phyloP scores from a whole-genome alignment of 2,797 vertebrate genomes.

The Betta splendens region DNA sequence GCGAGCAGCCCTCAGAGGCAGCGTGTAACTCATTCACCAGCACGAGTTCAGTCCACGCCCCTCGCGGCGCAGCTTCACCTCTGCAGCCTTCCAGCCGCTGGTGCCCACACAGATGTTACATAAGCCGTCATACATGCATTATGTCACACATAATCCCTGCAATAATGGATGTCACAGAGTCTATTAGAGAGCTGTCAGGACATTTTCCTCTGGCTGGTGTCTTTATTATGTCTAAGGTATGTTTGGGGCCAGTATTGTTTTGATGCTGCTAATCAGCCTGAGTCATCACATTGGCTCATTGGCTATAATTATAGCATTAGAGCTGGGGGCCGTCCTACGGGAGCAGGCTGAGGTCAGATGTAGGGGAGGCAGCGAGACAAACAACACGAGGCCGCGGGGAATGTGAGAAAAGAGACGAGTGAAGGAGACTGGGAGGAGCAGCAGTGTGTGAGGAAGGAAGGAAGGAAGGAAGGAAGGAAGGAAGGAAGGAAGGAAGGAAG shows the following conservation, averaged over 20 bases:
- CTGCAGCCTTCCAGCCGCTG: conserved; percentile 22
- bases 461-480: too few species aligned
- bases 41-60: conserved; percentile 15
- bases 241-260: conserved; percentile 44
- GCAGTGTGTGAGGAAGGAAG: too few species aligned
- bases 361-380: conserved; percentile 11
- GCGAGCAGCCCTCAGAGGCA: conserved; percentile 5
- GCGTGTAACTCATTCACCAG: conserved; percentile 25
- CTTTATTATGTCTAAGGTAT: conserved; percentile 18
- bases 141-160: conserved; percentile 24
- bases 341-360: conserved; percentile 11
- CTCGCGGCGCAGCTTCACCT: background rate
- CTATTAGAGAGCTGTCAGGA: conserved; percentile 7
- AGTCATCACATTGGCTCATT: conserved; percentile 50
- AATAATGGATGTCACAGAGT: conserved; percentile 20
- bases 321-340: conserved; percentile 24
- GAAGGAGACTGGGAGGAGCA: too few species aligned
- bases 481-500: background rate
- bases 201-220: background rate
- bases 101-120: conserved; percentile 28
- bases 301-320: conserved; percentile 60
- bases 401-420: too few species aligned
- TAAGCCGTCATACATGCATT: conserved; percentile 17
- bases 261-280: conserved; percentile 54
- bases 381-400: too few species aligned